A percentile compares a stretch with the other conserved stretches of the same genome.
These are phyloP conservation scores for Dynastes grantii DNA, from an alignment of 2,888 invertebrate genomes.

Conservation along the genomic window DNA sequence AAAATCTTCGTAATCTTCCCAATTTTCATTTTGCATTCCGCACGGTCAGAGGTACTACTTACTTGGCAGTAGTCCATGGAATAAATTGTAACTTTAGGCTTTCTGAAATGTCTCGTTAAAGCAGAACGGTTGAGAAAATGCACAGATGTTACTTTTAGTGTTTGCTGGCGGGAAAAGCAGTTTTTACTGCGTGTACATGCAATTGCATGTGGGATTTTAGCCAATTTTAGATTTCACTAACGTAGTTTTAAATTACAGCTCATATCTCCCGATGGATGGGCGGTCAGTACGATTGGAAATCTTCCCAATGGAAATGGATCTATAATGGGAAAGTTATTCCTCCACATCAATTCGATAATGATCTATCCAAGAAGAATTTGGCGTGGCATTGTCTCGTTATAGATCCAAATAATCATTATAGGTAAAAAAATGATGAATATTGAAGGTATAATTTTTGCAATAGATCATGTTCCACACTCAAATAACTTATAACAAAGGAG, in stretches of 20 bases:
- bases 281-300: conserved; percentile 49
- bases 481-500: too few species aligned
- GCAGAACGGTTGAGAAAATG: background rate
- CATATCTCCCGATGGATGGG: conserved; percentile 49
- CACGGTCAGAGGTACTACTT: conserved; percentile 13
- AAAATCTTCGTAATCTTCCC: conserved; percentile 33
- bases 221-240: background rate
- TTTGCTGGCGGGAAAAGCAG: background rate
- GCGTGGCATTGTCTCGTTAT: conserved; percentile 51
- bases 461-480: too few species aligned
- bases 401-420: conserved; percentile 46
- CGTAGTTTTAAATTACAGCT: conserved; percentile 22
- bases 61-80: conserved; percentile 29
- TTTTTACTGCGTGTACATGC: background rate
- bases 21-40: conserved; percentile 37
- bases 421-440: conserved; percentile 16
- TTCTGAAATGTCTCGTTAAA: conserved; percentile 9
- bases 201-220: background rate
- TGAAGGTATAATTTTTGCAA: background rate
- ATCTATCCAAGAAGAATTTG: conserved; percentile 6
- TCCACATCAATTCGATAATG: conserved; percentile 9
- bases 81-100: conserved; percentile 17
- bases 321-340: conserved; percentile 45
- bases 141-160: background rate
- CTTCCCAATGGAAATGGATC: conserved; percentile 47